phyloP scores from a whole-genome alignment of 2,113 vertebrate species.

The Phylloscopus trochilus region DNA sequence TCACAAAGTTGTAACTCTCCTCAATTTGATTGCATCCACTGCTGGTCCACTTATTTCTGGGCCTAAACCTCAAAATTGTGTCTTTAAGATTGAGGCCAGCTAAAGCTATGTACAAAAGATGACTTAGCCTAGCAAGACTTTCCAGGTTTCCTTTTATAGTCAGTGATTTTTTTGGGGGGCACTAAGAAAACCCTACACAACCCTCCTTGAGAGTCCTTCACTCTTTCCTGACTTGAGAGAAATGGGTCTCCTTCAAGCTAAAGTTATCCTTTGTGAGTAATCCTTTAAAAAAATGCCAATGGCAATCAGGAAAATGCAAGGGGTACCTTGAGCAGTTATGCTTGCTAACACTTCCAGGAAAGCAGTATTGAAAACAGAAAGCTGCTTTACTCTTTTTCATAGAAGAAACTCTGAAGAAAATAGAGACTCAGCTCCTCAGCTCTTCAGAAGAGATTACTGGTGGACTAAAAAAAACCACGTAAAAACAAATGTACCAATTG shows the following conservation, averaged over 20 bases:
- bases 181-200: background rate
- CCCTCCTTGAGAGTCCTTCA: background rate
- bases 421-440: background rate
- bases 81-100: background rate
- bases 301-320: background rate
- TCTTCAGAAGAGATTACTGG: background rate
- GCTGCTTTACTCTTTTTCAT: background rate
- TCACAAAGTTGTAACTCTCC: background rate
- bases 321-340: background rate
- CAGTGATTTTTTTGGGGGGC: background rate
- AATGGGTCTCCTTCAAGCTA: background rate
- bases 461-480: background rate
- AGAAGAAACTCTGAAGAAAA: background rate
- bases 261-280: background rate
- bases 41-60: background rate
- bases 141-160: background rate
- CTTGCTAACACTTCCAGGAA: background rate
- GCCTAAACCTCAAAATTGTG: background rate
- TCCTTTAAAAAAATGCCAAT: background rate
- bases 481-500: constrained; percentile 5
- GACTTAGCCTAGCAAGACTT: background rate
- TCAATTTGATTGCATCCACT: accelerated
- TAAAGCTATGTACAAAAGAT: background rate
- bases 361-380: background rate
- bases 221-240: background rate